Evolutionary conservation across 1,140 invertebrate species (phyloP).

Genomic region (Bombus huntii): DNA sequence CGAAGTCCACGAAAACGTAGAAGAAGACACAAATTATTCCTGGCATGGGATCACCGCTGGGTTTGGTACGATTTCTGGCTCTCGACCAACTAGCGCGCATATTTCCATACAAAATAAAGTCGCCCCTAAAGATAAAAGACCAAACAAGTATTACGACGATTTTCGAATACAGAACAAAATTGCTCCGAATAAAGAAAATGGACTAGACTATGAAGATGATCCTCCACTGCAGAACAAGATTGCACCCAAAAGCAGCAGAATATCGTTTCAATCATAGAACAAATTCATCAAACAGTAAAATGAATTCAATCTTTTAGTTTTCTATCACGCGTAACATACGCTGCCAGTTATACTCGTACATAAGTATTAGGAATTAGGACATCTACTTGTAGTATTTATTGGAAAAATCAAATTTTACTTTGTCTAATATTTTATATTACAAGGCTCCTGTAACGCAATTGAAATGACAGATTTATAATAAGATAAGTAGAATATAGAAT

Average conservation of each 20-base stretch:
- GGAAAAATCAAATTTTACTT: too few relatives aligned
- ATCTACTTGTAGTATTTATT: too few relatives aligned
- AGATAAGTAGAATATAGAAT: too few relatives aligned
- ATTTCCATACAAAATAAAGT: conserved; percentile 69
- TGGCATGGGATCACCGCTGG: conserved; percentile 64
- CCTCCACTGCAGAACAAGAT: conserved; percentile 64
- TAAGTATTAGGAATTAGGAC: too few relatives aligned
- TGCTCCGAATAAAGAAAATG: not conserved
- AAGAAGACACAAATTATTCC: conserved; percentile 60
- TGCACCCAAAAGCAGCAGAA: conserved; percentile 51
- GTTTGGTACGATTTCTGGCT: conserved; percentile 34
- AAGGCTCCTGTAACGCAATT: too few relatives aligned
- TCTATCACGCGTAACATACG: not conserved
- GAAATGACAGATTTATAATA: too few relatives aligned
- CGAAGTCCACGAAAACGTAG: conserved; percentile 68
- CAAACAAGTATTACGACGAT: not conserved
- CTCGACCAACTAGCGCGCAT: not conserved
- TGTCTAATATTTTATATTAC: too few relatives aligned
- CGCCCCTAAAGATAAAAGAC: conserved; percentile 52
- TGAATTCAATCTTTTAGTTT: not conserved
- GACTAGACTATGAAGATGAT: conserved; percentile 17
- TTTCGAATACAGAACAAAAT: conserved; percentile 35
- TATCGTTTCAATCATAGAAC: conserved; percentile 26
- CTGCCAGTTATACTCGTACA: too few relatives aligned
- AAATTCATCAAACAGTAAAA: too few relatives aligned